Evolutionary conservation across 2,888 invertebrate genomes (phyloP).

Genomic region (Boloria euphrosyne): DNA sequence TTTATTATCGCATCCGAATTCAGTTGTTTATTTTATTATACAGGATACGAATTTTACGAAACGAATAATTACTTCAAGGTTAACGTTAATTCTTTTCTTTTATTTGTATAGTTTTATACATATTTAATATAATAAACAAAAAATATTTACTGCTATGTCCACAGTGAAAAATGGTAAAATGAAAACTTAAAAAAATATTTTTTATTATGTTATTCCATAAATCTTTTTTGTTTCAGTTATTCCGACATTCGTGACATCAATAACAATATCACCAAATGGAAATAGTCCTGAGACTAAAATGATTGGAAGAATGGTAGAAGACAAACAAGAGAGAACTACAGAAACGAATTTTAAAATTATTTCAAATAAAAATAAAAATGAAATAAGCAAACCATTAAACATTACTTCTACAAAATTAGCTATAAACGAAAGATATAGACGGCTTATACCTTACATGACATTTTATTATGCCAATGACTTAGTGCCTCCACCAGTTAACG

Average conservation of each 20-base stretch:
- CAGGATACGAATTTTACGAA: conserved; percentile 66
- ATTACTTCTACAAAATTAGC: conserved; percentile 67
- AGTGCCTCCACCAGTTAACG: conserved; percentile 64
- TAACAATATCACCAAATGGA: conserved; percentile 77
- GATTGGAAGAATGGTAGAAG: conserved; percentile 65
- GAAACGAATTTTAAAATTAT: conserved; percentile 49
- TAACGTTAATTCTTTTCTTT: conserved; percentile 27
- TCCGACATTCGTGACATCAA: conserved; percentile 60
- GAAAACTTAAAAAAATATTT: no score
- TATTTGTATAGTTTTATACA: no score
- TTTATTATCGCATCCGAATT: no score
- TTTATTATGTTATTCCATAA: not conserved
- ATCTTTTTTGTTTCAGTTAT: conserved; percentile 67
- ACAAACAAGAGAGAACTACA: conserved; percentile 60
- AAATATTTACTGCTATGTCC: no score
- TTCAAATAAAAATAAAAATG: conserved; percentile 25
- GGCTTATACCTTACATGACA: conserved; percentile 91
- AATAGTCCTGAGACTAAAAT: conserved; percentile 77
- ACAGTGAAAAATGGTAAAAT: no score
- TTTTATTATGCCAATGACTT: conserved; percentile 87
- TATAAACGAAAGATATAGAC: conserved; percentile 86
- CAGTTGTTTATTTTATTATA: not conserved
- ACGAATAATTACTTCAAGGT: conserved; percentile 72
- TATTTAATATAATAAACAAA: no score
- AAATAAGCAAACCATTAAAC: conserved; percentile 33